Evolutionary conservation across 2,797 vertebrate species (phyloP), one percentile per base, ranked within the genome.

Genomic region (Lepilemur septentrionalis): DNA sequence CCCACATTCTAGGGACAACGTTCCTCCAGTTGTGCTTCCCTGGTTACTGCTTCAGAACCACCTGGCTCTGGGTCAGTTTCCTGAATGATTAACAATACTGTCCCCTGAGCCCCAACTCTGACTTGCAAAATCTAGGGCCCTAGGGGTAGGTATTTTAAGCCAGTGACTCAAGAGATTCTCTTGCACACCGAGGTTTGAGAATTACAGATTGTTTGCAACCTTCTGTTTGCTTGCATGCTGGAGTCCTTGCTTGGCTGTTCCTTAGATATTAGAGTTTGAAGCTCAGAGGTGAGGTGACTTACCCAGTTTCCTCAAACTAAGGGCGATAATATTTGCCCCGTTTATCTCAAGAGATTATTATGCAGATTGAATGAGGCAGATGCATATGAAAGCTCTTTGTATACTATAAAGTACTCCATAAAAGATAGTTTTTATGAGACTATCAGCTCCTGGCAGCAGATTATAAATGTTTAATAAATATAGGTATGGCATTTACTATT

Each of bases 201-300:
- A 18, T 14, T 6, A 4, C 20, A 5, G 7, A 1, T 78, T 4
- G 0, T 86, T n/a, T 23, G 43, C 57, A 55, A 38, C 8, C 23
- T 0, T 15, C 0, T 5, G 32, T 48, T 43, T 38, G 10, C 5
- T 41, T 38, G 13, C 8, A 4, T 35, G 6, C 13, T 46, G 32
- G 67, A 48, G 52, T 55, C 41, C n/a, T 89, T 14, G 2, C 28
- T 18, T n/a, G 63, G 12, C 73, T 78, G 9, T n/a, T 88, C 11
- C 20, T 18, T 52, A 35, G 43, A 35, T 41, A 22, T 32, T 81
- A 7, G 43, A 17, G 38, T 92, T 91, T 2, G 13, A 59, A 23
- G 25, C 22, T 89, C 30, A 25, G 41, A 63, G 2, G n/a, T 70
- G 18, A 78, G 70, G 52, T 35, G 30, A 61, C 9, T 52, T 82